Conservation (phyloP, 53 echinoderm and acorn worm genomes). For the Mesocentrotus franciscanus region DNA sequence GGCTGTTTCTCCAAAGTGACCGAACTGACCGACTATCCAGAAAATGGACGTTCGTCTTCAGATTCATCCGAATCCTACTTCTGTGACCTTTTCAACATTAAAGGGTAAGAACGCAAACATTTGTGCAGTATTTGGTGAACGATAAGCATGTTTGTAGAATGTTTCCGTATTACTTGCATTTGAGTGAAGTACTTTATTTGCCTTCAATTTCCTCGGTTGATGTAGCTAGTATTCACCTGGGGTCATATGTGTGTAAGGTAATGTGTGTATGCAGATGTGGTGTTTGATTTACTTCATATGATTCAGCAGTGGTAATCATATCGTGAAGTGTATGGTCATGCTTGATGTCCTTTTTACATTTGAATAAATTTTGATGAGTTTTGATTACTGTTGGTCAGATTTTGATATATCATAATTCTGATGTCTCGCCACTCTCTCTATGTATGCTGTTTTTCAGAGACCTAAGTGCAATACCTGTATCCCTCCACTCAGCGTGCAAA, state of each 20-base stretch:
- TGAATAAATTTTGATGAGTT: not conserved
- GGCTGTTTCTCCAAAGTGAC: slow-evolving; percentile 80
- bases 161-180: not conserved
- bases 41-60: not conserved
- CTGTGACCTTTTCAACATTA: slow-evolving; percentile 84
- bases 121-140: not conserved
- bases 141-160: too few species aligned
- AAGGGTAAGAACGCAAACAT: slow-evolving; percentile 67
- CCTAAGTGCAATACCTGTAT: slow-evolving; percentile 66
- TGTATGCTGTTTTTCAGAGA: slow-evolving; percentile 56
- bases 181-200: not conserved
- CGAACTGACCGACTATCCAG: slow-evolving; percentile 62
- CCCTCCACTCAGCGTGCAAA: slow-evolving; percentile 78
- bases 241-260: too few species aligned
- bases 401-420: not conserved
- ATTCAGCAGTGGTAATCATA: too few species aligned
- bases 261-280: too few species aligned
- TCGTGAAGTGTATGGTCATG: too few species aligned
- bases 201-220: too few species aligned
- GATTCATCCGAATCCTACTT: slow-evolving; percentile 69
- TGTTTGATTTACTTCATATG: too few species aligned
- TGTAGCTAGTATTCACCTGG: too few species aligned
- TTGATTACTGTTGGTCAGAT: not conserved
- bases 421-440: not conserved
- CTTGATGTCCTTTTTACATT: too few species aligned